Evolutionary conservation across 2,797 vertebrate species (phyloP).

Genomic region (Trachops cirrhosus): DNA sequence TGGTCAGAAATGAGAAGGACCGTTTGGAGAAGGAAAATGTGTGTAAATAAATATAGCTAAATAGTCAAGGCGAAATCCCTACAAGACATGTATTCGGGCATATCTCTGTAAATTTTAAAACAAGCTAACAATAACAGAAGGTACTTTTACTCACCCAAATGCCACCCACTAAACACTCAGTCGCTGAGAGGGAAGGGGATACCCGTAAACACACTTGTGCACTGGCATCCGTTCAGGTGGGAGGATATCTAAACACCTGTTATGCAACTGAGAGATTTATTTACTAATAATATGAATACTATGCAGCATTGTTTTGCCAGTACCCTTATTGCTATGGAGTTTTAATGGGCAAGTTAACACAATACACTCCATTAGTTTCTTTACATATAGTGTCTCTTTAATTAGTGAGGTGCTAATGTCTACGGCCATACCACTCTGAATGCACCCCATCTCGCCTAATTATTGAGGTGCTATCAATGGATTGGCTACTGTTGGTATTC

Average conservation of each 20-base stretch:
- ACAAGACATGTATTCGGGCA: not conserved
- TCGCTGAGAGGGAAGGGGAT: not conserved
- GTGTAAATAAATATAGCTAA: slow-evolving; percentile 32
- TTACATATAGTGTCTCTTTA: not conserved
- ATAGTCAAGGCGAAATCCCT: not conserved
- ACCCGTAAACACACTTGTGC: not conserved
- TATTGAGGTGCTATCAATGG: not conserved
- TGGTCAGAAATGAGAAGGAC: not conserved
- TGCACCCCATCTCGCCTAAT: too few species aligned
- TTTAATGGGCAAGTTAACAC: not conserved
- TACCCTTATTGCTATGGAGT: not conserved
- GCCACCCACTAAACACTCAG: not conserved
- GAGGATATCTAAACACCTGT: slow-evolving; percentile 16
- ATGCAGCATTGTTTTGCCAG: not conserved
- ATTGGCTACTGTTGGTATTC: not conserved
- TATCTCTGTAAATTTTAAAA: slow-evolving; percentile 32
- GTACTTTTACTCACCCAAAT: slow-evolving; percentile 28
- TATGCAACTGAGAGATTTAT: not conserved
- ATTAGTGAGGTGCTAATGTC: not conserved
- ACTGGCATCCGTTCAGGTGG: not conserved
- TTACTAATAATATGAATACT: not conserved
- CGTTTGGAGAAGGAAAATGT: slow-evolving; percentile 53
- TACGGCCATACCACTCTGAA: too few species aligned
- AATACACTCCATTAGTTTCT: not conserved
- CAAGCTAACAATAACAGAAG: slow-evolving; percentile 54